Evolutionary conservation across 2,113 vertebrate genomes (phyloP), one percentile per base, ranked within the genome.

Genomic region (Barnardius zonarius): DNA sequence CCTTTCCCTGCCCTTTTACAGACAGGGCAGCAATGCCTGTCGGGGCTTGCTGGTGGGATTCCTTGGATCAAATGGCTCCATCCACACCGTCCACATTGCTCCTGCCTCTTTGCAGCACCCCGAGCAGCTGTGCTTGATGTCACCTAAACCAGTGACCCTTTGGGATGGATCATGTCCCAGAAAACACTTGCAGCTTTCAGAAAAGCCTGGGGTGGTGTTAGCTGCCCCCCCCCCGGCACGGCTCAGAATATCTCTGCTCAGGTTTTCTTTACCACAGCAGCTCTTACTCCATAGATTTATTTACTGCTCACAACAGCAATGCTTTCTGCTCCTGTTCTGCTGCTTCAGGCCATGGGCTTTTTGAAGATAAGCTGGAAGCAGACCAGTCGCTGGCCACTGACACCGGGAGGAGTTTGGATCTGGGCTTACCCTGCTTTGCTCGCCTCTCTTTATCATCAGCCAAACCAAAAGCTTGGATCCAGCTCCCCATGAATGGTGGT

Each of bases 401-500:
- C 55, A 46, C 61, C 2, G 5, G 46, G 46, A 92, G 35, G 55
- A 67, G 59, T 19, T 87, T 5, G 2, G 80, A 17, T 69, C 66
- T 61, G 66, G n/a, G 23, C 67, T 87, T 64, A 37, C 61, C 46
- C 7, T 1, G 46, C 48, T 72, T 84, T 79, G 20, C 64, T 92
- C 0, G 0, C 35, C 23, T 94, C 67, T 68, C 84, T 76, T 75
- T 48, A n/a, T 44, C 55, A 59, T 24, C 74, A 91, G 89, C 86
- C 95, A 95, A 87, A 66, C 89, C 57, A 79, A 87, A 83, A 14
- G 57, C 44, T 68, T 69, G 59, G 74, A 76, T 92, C 67, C 59
- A 84, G 81, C 74, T 91, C 48, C 35, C n/a, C 35, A 14, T 74
- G 87, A 95, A 95, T 69, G 88, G 87, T 80, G 84, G 87, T 63